Evolutionary conservation across 2,113 vertebrate genomes (phyloP).

Genomic region (Dinomys branickii): DNA sequence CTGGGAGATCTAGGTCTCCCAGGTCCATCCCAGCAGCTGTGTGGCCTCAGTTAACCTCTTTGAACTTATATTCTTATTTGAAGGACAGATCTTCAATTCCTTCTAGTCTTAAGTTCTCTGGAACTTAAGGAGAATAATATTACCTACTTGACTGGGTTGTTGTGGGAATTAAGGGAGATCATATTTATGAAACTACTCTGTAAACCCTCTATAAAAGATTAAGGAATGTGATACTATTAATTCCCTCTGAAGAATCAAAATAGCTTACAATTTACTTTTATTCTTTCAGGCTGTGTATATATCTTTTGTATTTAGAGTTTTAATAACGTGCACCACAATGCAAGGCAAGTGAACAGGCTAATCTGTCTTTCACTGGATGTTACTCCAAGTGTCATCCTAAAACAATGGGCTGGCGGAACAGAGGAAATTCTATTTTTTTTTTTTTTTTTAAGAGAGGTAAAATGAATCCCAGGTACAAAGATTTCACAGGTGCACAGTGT

Average conservation of each 20-base stretch:
- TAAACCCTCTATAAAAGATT: constrained; percentile 73
- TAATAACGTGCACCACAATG: constrained; percentile 63
- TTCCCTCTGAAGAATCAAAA: constrained; percentile 77
- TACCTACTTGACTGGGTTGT: constrained; percentile 54
- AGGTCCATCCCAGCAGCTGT: neutral
- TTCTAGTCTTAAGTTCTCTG: constrained; percentile 34
- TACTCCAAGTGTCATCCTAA: constrained; percentile 69
- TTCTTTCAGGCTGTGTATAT: constrained; percentile 76
- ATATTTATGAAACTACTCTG: constrained; percentile 76
- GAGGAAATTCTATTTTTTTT: neutral
- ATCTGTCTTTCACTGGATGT: constrained; percentile 67
- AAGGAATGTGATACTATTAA: constrained; percentile 80
- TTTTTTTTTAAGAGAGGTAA: neutral
- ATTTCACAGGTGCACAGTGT: constrained; percentile 50
- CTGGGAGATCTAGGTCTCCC: neutral
- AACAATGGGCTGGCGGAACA: neutral
- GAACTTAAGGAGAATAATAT: constrained; percentile 57
- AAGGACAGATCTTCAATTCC: constrained; percentile 4
- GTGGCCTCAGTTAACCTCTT: neutral
- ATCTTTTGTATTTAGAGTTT: constrained; percentile 74
- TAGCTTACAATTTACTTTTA: constrained; percentile 77
- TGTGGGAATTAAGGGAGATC: constrained; percentile 75
- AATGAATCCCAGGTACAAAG: constrained; percentile 60
- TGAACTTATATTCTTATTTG: constrained; percentile 34
- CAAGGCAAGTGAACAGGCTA: constrained; percentile 71